Evolutionary conservation across 2,113 vertebrate species (phyloP).

Genomic region (Zosterops japonicus): DNA sequence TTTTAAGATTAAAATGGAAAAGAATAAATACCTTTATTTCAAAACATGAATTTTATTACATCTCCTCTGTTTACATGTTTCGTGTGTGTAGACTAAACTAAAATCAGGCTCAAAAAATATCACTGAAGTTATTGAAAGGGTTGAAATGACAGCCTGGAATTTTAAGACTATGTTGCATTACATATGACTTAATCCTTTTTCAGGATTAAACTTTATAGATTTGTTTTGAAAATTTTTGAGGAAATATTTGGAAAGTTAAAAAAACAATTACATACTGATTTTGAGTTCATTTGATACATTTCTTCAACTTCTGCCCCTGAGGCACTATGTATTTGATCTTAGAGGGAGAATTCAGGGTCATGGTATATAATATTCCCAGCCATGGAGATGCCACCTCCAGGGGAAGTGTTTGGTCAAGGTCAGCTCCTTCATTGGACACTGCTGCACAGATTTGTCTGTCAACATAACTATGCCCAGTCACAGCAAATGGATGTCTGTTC

Average conservation of each 20-base stretch:
- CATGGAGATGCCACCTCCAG: rapidly evolving
- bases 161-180: background rate
- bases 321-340: background rate
- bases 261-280: background rate
- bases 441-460: background rate
- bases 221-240: background rate
- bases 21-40: background rate
- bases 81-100: background rate
- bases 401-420: background rate
- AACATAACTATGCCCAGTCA: background rate
- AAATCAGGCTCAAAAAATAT: background rate
- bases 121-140: background rate
- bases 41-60: background rate
- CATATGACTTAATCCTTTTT: background rate
- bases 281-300: background rate
- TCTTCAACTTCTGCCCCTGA: background rate
- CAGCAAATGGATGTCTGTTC: background rate
- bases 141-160: background rate
- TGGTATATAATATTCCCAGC: too few relatives aligned
- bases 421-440: background rate
- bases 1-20: background rate
- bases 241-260: background rate
- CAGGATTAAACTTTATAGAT: background rate
- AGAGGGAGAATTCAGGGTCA: background rate
- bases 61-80: background rate